Evolutionary conservation across 2,888 invertebrate species (phyloP).

Genomic region (Sylvicola cinctus): DNA sequence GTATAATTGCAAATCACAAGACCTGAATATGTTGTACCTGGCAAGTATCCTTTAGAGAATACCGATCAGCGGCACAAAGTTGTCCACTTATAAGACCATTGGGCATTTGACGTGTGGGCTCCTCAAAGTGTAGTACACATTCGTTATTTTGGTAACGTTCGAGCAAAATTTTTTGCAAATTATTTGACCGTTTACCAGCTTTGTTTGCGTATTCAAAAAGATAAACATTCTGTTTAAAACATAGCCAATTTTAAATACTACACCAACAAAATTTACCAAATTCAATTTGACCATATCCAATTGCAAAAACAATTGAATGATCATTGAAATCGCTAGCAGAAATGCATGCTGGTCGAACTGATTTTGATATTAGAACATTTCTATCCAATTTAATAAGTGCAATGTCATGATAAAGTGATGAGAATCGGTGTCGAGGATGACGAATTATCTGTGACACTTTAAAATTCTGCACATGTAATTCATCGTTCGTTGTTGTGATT

Average conservation of each 20-base stretch:
- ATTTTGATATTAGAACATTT: conserved; percentile 19
- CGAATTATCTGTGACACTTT: conserved; percentile 12
- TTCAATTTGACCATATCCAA: conserved; percentile 37
- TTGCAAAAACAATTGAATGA: conserved; percentile 29
- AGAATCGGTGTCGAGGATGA: conserved; percentile 34
- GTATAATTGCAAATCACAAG: no score
- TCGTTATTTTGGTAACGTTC: conserved; percentile 16
- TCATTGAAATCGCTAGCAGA: conserved; percentile 23
- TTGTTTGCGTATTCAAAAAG: no score
- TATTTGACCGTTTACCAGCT: conserved; percentile 15
- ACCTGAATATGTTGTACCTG: background rate
- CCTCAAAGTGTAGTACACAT: conserved; percentile 11
- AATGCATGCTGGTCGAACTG: conserved; percentile 36
- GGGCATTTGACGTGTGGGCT: conserved; percentile 5
- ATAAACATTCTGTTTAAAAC: no score
- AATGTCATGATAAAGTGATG: conserved; percentile 40
- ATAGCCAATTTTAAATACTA: no score
- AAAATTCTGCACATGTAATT: conserved; percentile 5
- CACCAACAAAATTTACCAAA: conserved; percentile 17
- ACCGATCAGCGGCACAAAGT: conserved; percentile 2
- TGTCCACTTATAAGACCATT: background rate
- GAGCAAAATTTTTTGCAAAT: conserved; percentile 17
- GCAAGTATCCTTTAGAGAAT: conserved; percentile 2
- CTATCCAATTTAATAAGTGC: conserved; percentile 34
- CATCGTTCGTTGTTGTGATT: background rate